Base-by-base conservation (phyloP, 2,888 invertebrate species). In the Noctua fimbriata region DNA sequence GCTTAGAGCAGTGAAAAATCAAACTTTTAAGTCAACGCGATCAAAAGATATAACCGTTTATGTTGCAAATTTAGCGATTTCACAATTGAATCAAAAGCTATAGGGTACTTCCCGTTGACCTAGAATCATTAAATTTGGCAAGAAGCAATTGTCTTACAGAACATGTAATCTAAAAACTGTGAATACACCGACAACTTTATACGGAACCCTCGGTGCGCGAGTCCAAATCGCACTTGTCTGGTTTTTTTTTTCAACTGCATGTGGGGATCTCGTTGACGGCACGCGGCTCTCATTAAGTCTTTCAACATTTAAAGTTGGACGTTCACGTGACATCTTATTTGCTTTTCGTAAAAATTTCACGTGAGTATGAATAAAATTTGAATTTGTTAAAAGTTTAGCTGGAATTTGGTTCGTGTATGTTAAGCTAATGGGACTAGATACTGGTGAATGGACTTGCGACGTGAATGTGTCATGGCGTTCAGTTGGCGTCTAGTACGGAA, bases 241-340 rank as follows among this genome's bases (percentile, higher is more conserved):
- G 12, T 14, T 58, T 58, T 77, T 85, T 44, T 77, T 85, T 12
- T 41, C 36, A 65, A 69, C 49, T 66, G 58, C 76, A 65, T 67
- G 63, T 85, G 82, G 47, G 70, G 65, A n/a, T 78, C 55, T 76
- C 28, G 60, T 60, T 69, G 85, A 49, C 55, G 36, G 49, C 21
- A 55, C 63, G 67, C 36, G 21, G 36, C 47, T 55, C 69, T 86
- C 88, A 82, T 86, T 88, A 76, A 73, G 65, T 76, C 32, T 49
- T 76, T 65, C 65, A 71, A 81, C 67, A 85, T 81, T 83, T 78
- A 47, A 87, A 73, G 84, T 81, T 70, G 52, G 49, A 76, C 73
- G 28, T 60, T 21, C 49, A 21, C 32, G 32, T 72, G 47, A 55
- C 58, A 44, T 69, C 63, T 73, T 73, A 58, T 81, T 75, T 84